Evolutionary conservation across 2,113 vertebrate genomes (phyloP).

Genomic region (Bungarus multicinctus): DNA sequence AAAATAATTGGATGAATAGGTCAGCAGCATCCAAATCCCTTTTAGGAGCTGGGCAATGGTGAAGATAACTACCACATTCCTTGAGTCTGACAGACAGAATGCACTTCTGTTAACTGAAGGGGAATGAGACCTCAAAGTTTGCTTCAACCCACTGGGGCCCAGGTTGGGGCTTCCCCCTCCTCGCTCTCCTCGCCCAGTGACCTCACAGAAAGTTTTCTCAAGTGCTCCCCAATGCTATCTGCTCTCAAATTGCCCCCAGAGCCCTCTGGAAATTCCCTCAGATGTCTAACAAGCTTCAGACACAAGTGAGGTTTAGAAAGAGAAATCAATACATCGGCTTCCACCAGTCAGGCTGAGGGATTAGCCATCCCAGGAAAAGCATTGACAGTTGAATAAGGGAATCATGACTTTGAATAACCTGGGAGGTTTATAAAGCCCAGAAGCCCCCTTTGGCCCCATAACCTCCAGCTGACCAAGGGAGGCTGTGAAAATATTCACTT

Average conservation of each 20-base stretch:
- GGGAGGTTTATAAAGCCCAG: constrained; percentile 74
- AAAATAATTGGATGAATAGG: neutral
- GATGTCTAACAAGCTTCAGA: constrained; percentile 78
- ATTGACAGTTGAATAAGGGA: constrained; percentile 67
- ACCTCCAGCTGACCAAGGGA: constrained; percentile 62
- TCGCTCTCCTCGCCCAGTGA: constrained; percentile 18
- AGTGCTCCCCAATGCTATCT: constrained; percentile 55
- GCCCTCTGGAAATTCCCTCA: constrained; percentile 74
- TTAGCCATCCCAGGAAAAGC: constrained; percentile 77
- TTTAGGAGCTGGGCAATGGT: neutral
- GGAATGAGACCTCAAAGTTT: neutral
- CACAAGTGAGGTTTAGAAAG: constrained; percentile 78
- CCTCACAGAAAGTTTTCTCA: constrained; percentile 49
- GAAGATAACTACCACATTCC: neutral
- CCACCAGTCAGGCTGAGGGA: constrained; percentile 77
- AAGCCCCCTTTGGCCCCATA: constrained; percentile 64
- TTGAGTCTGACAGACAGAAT: neutral
- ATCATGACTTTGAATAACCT: constrained; percentile 80
- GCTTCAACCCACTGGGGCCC: constrained; percentile 33
- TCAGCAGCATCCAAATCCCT: rapidly evolving
- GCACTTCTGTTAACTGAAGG: constrained; percentile 20
- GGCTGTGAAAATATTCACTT: constrained; percentile 43
- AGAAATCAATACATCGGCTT: constrained; percentile 81
- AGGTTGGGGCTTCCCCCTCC: neutral
- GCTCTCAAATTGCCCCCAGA: constrained; percentile 67